Conservation (phyloP, 92 coral and sea anemone genomes). For the Anthopleura xanthogrammica region DNA sequence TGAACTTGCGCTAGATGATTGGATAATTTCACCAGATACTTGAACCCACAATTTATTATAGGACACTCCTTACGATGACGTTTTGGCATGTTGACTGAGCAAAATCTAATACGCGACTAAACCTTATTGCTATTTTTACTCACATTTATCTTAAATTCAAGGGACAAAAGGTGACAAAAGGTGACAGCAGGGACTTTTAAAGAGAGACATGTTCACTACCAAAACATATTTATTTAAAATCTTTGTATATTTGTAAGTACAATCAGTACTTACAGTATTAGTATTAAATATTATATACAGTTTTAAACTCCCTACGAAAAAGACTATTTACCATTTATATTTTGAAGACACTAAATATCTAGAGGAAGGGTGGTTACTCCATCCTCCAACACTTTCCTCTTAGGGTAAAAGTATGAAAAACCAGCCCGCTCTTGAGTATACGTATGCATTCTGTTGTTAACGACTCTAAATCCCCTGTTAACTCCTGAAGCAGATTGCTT, state of each 20-base stretch:
- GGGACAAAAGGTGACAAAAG: slow-evolving; percentile 3
- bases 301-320: no score
- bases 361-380: not conserved
- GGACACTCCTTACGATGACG: slow-evolving; percentile 23
- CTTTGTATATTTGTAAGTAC: no score
- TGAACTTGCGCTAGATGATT: slow-evolving; percentile 44
- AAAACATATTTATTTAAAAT: no score
- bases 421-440: no score
- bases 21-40: slow-evolving; percentile 39
- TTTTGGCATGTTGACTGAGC: not conserved
- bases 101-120: not conserved
- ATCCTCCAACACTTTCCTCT: not conserved
- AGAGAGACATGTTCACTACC: not conserved
- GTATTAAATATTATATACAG: no score
- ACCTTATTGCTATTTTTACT: not conserved
- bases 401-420: not conserved
- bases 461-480: no score
- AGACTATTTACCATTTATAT: no score
- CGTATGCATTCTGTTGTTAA: no score
- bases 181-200: not conserved
- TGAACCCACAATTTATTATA: slow-evolving; percentile 36
- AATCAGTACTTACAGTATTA: no score
- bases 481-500: no score
- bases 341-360: not conserved
- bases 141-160: not conserved